These are phyloP conservation scores for Pseudorectes ferrugineus DNA, from an alignment of 2,113 vertebrate species.

Conservation along the genomic window DNA sequence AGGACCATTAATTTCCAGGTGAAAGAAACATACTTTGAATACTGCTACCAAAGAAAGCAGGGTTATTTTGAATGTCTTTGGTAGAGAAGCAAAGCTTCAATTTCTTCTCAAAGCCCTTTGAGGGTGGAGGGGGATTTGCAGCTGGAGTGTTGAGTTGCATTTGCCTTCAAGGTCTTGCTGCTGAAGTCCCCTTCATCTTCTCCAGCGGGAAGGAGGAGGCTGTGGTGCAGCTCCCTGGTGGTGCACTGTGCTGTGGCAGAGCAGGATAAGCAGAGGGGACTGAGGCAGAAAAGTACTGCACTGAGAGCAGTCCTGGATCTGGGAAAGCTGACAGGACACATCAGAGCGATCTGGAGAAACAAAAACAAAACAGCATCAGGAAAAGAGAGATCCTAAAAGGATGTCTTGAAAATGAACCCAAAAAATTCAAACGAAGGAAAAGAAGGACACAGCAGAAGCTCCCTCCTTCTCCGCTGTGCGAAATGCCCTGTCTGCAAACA, in stretches of 20 bases:
- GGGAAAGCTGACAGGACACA: neutral
- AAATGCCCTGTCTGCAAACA: neutral
- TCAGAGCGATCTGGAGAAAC: neutral
- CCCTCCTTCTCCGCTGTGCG: rapidly evolving
- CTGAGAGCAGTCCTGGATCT: neutral
- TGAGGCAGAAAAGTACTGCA: neutral
- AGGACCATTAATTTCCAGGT: neutral
- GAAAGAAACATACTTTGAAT: neutral
- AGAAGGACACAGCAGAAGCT: neutral
- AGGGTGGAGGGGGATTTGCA: neutral
- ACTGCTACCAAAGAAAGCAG: neutral
- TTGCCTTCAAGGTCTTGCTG: neutral
- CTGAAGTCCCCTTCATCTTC: neutral
- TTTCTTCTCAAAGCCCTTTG: neutral
- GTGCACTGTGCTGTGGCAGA: neutral
- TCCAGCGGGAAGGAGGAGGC: neutral
- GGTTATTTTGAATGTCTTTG: neutral
- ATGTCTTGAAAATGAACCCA: neutral
- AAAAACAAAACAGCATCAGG: neutral
- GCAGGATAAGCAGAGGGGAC: rapidly evolving
- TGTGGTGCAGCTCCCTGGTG: neutral
- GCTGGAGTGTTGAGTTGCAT: neutral
- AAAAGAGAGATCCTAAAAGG: neutral
- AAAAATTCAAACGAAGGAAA: neutral
- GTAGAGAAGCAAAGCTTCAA: neutral